Base-by-base conservation (phyloP, 2,797 vertebrate genomes). In the Philypnodon macrostomus region DNA sequence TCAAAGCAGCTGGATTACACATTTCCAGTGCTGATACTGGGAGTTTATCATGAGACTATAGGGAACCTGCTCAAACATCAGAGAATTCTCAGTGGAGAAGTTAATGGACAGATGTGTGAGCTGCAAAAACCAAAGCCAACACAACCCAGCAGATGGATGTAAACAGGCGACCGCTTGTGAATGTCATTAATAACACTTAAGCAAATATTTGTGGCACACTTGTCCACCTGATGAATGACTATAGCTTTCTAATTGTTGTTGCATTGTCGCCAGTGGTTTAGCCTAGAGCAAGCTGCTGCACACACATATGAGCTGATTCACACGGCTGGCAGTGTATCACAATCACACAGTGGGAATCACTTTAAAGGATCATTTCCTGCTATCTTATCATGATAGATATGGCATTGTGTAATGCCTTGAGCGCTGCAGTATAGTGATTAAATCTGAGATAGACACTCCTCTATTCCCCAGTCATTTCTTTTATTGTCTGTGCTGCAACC, bases 141-240 rank as follows among this genome's bases (percentile, higher is more conserved):
- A 57, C 26, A 62, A 60, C 26, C 26, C 53, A 60, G 42, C 70
- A 67, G 58, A 72, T 67, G 60, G 46, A 36, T 5, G 24, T 27
- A 40, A 46, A 47, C 33, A 35, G 26, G 17, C 39, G 39, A 41
- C 32, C 21, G 5, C 14, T 58, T 8, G n/a, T 48, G 29, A 36
- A 32, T 44, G 47, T 47, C 26, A 45, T 66, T 41, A 47, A 60
- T 60, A 56, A 60, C 50, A 53, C 47, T 77, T 70, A 38, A 59
- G 49, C 35, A 42, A 58, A 60, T 19, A 55, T 77, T 47, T 64
- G 32, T 49, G 46, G 32, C 44, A 48, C 58, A 37, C 52, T 58
- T 67, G 46, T 34, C 53, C 39, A 47, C 37, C 30, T 73, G 75
- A 84, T 75, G 65, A 64, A 78, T 74, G 53, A 44, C 46, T 41